phyloP scores from a whole-genome alignment of 2,888 invertebrate genomes.

The Agonopterix heracliana region DNA sequence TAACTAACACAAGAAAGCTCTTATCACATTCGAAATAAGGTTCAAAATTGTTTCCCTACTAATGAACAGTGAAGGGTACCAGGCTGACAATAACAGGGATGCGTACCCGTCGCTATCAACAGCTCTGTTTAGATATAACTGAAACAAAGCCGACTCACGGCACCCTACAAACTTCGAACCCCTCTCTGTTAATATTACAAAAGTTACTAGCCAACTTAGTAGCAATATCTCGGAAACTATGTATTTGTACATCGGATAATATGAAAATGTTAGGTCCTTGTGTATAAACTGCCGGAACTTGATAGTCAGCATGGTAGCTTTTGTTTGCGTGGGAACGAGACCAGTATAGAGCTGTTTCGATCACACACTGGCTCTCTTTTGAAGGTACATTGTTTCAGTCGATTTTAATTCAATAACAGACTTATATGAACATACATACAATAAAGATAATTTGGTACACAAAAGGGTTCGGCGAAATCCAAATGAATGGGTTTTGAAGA shows the following conservation, averaged over 20 bases:
- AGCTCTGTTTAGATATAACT: constrained; percentile 18
- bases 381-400: constrained; percentile 3
- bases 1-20: neutral
- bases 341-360: neutral
- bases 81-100: constrained; percentile 19
- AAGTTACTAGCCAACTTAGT: constrained; percentile 51
- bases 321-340: constrained; percentile 8
- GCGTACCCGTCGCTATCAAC: constrained; percentile 6
- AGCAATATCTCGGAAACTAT: constrained; percentile 31
- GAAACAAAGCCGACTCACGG: constrained; percentile 29
- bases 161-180: constrained; percentile 46
- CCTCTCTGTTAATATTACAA: constrained; percentile 58
- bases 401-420: no score
- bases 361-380: constrained; percentile 8
- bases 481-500: no score
- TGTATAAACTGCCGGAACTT: constrained; percentile 14
- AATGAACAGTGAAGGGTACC: constrained; percentile 19
- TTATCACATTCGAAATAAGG: constrained; percentile 8
- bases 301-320: constrained; percentile 13
- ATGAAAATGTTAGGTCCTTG: constrained; percentile 11
- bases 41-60: constrained; percentile 28
- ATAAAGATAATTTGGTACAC: no score
- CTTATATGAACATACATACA: no score
- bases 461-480: no score
- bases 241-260: constrained; percentile 12